Percentiles rank a stretch among this genome's conserved stretches.
These are phyloP conservation scores for Butorides virescens DNA, from an alignment of 2,113 vertebrate genomes.

Conservation along the genomic window DNA sequence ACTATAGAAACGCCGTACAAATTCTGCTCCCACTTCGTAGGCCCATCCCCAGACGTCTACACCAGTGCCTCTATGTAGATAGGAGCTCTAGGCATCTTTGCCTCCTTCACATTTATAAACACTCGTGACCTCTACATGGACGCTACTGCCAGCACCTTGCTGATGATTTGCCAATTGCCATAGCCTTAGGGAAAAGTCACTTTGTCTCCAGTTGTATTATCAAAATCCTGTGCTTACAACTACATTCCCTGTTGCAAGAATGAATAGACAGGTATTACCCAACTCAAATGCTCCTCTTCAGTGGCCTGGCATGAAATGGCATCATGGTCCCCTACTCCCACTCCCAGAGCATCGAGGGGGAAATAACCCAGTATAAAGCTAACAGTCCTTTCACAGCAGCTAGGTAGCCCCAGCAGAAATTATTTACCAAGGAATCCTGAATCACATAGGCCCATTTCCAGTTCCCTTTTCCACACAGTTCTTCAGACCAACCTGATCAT, in stretches of 20 bases:
- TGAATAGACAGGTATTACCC: conserved; percentile 34
- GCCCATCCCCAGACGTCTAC: background rate
- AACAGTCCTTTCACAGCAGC: background rate
- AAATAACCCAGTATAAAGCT: background rate
- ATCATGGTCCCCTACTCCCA: conserved; percentile 25
- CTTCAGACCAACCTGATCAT: background rate
- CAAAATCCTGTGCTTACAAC: background rate
- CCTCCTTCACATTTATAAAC: conserved; percentile 65
- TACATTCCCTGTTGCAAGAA: conserved; percentile 52
- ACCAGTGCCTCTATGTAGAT: background rate
- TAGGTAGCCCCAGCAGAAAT: background rate
- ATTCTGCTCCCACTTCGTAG: background rate
- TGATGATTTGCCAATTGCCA: conserved; percentile 18
- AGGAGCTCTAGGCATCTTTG: background rate
- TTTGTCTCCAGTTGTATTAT: rapidly evolving
- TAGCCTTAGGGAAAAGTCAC: background rate
- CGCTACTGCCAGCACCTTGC: conserved; percentile 49
- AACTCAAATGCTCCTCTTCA: conserved; percentile 39
- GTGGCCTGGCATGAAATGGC: conserved; percentile 28
- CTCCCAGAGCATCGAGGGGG: background rate
- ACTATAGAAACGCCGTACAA: background rate
- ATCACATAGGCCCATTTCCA: background rate
- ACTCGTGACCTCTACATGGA: background rate
- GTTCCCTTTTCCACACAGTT: background rate
- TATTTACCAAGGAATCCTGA: background rate